Base-by-base conservation (phyloP, 1,140 invertebrate genomes). In the Meloidogyne exigua region DNA sequence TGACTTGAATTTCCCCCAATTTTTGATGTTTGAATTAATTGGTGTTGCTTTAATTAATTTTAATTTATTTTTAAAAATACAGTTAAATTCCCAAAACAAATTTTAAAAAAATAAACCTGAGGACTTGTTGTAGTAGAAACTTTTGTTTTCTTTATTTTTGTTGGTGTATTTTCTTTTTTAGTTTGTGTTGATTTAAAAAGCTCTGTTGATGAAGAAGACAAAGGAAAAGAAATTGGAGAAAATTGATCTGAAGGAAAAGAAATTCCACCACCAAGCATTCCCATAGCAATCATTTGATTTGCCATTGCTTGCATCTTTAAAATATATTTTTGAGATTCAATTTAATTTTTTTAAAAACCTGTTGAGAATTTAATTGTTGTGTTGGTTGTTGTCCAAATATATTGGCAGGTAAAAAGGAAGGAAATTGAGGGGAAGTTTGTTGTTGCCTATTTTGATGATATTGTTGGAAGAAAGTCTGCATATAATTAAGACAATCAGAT, bases 341-440 rank as follows among this genome's bases (percentile, higher is more conserved):
- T n/a, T 42, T 42, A 18, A 49, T 49, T 2, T 49, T 49, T 49
- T 49, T n/a, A n/a, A 49, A 57, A 44, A 57, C 49, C n/a, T 57
- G 49, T 57, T 57, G 49, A 57, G 49, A n/a, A 57, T n/a, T 57
- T 57, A 57, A 57, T 57, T 57, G 49, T 57, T 57, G 49, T 57
- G 13, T 4, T 39, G 36, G 18, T 57, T 57, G 49, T 57, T 57
- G 49, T 57, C 42, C 42, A 44, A 44, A 44, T 18, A 44, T 44
- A 44, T 44, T 44, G 1, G 42, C 13, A 44, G 49, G 36, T 10
- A 39, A 18, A 57, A 57, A 57, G 5, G 18, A n/a, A 9, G 49
- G 18, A 57, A 57, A 57, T 57, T 57, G 49, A n/a, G 13, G 44
- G 7, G 49, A n/a, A 57, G 18, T 57, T 57, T 57, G 49, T 57